Percentiles rank a stretch among this genome's conserved stretches.
These are phyloP conservation scores for Clistopyga incitator DNA, from an alignment of 2,888 invertebrate genomes.

Conservation along the genomic window DNA sequence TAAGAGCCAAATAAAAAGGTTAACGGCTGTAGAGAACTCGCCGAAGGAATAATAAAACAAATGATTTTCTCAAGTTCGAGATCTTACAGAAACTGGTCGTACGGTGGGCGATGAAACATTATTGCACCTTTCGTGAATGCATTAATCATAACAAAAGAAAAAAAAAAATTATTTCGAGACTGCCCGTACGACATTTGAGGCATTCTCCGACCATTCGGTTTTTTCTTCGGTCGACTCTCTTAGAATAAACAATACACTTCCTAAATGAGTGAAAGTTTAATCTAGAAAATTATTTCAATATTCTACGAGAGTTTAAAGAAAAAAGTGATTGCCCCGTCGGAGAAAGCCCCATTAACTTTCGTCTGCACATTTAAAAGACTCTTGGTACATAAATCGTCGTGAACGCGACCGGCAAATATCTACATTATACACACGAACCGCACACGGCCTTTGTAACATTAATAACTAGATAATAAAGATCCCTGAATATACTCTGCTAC, in stretches of 20 bases:
- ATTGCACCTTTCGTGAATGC: conserved; percentile 63
- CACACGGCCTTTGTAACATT: conserved; percentile 65
- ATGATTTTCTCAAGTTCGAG: neutral
- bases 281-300: too few relatives aligned
- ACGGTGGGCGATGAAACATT: conserved; percentile 17
- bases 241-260: too few relatives aligned
- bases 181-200: conserved; percentile 43
- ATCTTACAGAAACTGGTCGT: conserved; percentile 34
- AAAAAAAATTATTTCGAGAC: conserved; percentile 24
- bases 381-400: conserved; percentile 39
- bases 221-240: too few relatives aligned
- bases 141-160: conserved; percentile 19
- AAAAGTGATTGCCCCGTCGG: too few relatives aligned
- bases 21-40: conserved; percentile 26
- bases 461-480: conserved; percentile 82
- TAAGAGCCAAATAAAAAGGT: conserved; percentile 47
- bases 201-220: neutral
- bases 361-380: conserved; percentile 47
- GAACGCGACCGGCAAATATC: conserved; percentile 10
- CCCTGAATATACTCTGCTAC: conserved; percentile 80
- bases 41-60: conserved; percentile 28
- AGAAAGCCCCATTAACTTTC: conserved; percentile 1
- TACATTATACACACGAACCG: conserved; percentile 57
- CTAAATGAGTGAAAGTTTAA: too few relatives aligned
- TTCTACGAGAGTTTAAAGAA: too few relatives aligned